Evolutionary conservation across 2,888 invertebrate genomes (phyloP).

Genomic region (Pandemis heparana): DNA sequence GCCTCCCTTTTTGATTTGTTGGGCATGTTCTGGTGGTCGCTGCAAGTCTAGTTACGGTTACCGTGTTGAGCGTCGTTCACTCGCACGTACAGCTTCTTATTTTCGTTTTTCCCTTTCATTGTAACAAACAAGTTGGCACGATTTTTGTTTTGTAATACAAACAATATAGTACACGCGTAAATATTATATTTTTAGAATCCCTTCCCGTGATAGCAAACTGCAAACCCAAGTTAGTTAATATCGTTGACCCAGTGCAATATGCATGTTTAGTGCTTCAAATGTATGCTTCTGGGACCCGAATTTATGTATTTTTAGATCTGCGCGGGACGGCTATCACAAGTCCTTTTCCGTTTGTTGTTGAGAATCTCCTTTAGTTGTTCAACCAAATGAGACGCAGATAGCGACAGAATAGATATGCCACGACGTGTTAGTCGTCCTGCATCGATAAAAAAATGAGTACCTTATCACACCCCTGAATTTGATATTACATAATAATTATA

Average conservation of each 20-base stretch:
- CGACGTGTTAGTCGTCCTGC: neutral
- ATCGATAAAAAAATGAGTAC: constrained; percentile 11
- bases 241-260: neutral
- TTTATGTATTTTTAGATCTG: constrained; percentile 10
- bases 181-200: neutral
- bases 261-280: neutral
- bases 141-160: neutral
- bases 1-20: neutral
- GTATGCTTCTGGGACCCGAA: constrained; percentile 6
- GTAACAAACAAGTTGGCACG: constrained; percentile 2
- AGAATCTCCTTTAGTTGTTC: neutral
- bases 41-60: neutral
- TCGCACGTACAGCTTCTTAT: neutral
- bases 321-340: neutral
- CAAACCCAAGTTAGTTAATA: neutral
- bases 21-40: neutral
- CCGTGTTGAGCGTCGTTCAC: neutral
- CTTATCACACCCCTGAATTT: constrained; percentile 5
- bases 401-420: neutral
- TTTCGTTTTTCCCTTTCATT: neutral
- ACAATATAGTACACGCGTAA: neutral
- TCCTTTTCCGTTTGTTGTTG: neutral
- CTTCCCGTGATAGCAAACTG: neutral
- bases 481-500: constrained; percentile 11
- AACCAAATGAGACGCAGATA: neutral